Evolutionary conservation across 2,888 invertebrate species (phyloP), one percentile per base, ranked within the genome.

Genomic region (Beris chalybata): DNA sequence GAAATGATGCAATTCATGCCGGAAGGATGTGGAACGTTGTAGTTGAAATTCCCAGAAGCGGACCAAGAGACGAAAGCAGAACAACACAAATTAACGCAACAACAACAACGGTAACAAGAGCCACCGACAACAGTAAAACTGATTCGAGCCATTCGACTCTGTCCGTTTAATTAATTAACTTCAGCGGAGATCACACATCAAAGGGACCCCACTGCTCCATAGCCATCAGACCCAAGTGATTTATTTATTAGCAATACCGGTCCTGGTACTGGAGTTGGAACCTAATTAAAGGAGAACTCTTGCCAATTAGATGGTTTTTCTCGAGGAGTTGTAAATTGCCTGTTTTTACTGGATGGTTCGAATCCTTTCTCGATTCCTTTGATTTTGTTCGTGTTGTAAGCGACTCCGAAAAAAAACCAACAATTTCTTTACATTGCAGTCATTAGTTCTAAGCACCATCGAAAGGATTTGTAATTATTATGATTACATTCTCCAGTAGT

Each of bases 221-320:
- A 54, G 54, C 67, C 53, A 64, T 67, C 67, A 67, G 64, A 58
- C 47, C 57, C 48, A 64, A 59, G 67, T 67, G 67, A 67, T 67
- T 67, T 67, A 67, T 64, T 65, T 67, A 67, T 67, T 67, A 67
- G 64, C 64, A 64, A 64, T 64, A 54, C 59, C 67, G 58, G 64
- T 54, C 59, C 58, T 48, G 67, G 22, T 22, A 59, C 59, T 67
- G 53, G 58, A 65, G 54, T 54, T 67, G 53, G 58, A 65, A 54
- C 67, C 67, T 67, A 67, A 67, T 67, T 67, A 67, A 65, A 67
- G 67, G 59, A 58, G 67, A 53, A 58, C 67, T 65, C 48, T 59
- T 45, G 54, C 64, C 64, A 67, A 67, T 67, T 67, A 67, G 67
- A 67, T 54, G 53, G 52, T 50, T 50, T 61, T 61, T 61, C 50